Evolutionary conservation across 92 coral and sea anemone genomes (phyloP).

Genomic region (Virgularia gustaviana): DNA sequence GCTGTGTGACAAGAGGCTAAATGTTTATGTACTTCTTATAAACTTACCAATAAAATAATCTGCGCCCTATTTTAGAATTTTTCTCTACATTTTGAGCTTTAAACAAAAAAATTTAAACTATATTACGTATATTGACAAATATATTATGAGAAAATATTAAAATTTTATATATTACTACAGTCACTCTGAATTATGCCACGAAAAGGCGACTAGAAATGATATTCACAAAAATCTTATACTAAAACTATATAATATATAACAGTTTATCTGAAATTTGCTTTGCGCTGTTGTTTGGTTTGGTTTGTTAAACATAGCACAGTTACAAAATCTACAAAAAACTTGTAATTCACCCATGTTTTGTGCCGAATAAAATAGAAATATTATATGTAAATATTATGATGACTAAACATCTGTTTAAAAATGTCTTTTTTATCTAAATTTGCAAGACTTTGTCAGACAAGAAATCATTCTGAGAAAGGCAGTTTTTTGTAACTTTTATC

Average conservation of each 20-base stretch:
- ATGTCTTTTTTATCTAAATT: too few relatives aligned
- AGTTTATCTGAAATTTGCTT: constrained; percentile 27
- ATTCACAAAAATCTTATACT: constrained; percentile 23
- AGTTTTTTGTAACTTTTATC: too few relatives aligned
- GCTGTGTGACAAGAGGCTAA: too few relatives aligned
- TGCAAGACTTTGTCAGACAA: too few relatives aligned
- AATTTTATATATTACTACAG: constrained; percentile 9
- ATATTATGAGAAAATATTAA: constrained; percentile 21
- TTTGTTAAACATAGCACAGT: not conserved
- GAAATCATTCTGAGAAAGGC: too few relatives aligned
- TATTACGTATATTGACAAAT: constrained; percentile 15
- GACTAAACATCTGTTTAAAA: too few relatives aligned
- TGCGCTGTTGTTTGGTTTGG: constrained; percentile 16
- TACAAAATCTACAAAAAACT: constrained; percentile 31
- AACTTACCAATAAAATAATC: constrained; percentile 3
- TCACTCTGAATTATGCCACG: not conserved
- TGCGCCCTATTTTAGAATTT: not conserved
- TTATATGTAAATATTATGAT: too few relatives aligned
- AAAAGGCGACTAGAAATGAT: constrained; percentile 25
- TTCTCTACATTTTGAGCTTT: not conserved
- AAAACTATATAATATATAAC: constrained; percentile 28
- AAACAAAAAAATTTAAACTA: not conserved
- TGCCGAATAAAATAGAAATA: too few relatives aligned
- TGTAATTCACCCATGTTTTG: too few relatives aligned
- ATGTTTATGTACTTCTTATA: not conserved